Percentiles rank a stretch among this genome's conserved stretches.
Evolutionary conservation across 2,888 invertebrate genomes (phyloP).

Genomic region (Scaptomyza parva): DNA sequence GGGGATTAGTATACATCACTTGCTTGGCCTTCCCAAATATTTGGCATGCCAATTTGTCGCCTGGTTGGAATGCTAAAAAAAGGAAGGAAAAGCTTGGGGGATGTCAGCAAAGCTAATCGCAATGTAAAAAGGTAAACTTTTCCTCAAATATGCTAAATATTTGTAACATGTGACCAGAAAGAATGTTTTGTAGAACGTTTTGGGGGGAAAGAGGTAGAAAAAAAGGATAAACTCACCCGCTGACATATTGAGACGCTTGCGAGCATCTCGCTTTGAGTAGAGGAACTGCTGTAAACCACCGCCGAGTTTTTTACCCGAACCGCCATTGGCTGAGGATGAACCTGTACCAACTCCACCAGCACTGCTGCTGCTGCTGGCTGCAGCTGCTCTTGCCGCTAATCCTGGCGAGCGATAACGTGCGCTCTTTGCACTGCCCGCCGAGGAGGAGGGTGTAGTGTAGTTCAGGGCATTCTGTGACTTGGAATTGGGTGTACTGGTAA

Average conservation of each 20-base stretch:
- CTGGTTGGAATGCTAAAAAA: slow-evolving; percentile 12
- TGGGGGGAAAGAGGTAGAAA: neutral
- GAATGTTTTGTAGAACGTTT: neutral
- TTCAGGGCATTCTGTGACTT: slow-evolving; percentile 87
- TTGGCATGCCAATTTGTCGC: slow-evolving; percentile 14
- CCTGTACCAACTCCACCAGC: slow-evolving; percentile 14
- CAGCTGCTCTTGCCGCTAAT: slow-evolving; percentile 85
- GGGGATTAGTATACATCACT: neutral
- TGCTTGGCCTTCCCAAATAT: slow-evolving; percentile 6
- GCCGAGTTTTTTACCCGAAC: slow-evolving; percentile 88
- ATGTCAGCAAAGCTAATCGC: slow-evolving; percentile 28
- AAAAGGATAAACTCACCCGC: slow-evolving; percentile 86
- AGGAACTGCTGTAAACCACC: slow-evolving; percentile 88
- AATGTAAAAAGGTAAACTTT: slow-evolving; percentile 19
- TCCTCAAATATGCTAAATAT: slow-evolving; percentile 19
- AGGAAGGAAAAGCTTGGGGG: neutral
- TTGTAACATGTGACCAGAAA: neutral
- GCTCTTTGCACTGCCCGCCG: slow-evolving; percentile 90
- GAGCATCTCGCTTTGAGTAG: slow-evolving; percentile 87
- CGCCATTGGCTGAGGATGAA: slow-evolving; percentile 18
- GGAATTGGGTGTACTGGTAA: slow-evolving; percentile 85
- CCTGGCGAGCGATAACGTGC: slow-evolving; percentile 94
- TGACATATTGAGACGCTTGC: slow-evolving; percentile 85
- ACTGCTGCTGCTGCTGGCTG: slow-evolving; percentile 64
- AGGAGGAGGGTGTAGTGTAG: slow-evolving; percentile 58